Evolutionary conservation across 2,888 invertebrate genomes (phyloP).

Genomic region (Caenorhabditis sinica): DNA sequence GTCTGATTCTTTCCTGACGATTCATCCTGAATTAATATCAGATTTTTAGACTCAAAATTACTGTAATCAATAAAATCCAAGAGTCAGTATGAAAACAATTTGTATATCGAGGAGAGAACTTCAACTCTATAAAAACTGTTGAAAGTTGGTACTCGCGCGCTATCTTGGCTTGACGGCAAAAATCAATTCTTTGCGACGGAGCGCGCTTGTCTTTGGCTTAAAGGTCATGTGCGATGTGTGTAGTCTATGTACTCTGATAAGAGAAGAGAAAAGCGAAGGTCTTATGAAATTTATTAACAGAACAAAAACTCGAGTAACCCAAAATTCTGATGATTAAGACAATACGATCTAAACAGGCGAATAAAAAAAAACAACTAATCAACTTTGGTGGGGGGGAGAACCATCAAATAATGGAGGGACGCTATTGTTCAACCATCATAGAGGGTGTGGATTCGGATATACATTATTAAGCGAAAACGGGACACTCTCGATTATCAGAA

Average conservation of each 20-base stretch:
- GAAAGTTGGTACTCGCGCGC: slow-evolving; percentile 12
- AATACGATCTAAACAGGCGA: background rate
- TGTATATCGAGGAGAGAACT: background rate
- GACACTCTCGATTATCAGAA: background rate
- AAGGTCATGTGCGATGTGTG: slow-evolving; percentile 10
- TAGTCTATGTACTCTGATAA: background rate
- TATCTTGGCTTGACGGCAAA: slow-evolving; percentile 4
- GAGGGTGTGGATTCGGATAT: background rate
- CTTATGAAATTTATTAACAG: background rate
- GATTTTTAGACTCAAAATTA: background rate
- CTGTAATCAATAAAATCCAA: background rate
- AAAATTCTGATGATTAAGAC: background rate
- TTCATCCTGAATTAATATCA: slow-evolving; percentile 32
- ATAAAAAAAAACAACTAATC: slow-evolving; percentile 14
- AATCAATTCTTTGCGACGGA: slow-evolving; percentile 32
- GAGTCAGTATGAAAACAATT: background rate
- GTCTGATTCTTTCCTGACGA: slow-evolving; percentile 46
- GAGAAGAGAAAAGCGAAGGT: background rate
- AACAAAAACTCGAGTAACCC: background rate
- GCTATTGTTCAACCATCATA: background rate
- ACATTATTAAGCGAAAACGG: slow-evolving; percentile 4
- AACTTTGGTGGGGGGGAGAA: background rate
- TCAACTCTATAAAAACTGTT: background rate
- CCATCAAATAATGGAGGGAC: slow-evolving; percentile 1
- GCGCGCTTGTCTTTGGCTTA: slow-evolving; percentile 4